These are phyloP conservation scores for Cyclura pinguis DNA, from an alignment of 2,797 vertebrate genomes.

Conservation along the genomic window DNA sequence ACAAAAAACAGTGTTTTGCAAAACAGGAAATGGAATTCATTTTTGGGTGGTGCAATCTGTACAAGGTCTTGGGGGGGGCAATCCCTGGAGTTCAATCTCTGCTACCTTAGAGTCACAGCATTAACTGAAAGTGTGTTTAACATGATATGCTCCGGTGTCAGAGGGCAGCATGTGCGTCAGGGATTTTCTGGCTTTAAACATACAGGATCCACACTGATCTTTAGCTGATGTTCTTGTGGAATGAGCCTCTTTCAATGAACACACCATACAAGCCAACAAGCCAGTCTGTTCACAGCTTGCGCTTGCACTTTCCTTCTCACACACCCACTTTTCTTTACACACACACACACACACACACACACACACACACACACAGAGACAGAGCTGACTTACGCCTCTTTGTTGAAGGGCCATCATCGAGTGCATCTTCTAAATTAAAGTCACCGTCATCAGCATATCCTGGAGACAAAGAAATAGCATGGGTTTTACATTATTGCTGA, in stretches of 20 bases:
- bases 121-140: background rate
- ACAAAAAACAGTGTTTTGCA: too few species aligned
- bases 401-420: conserved; percentile 66
- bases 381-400: conserved; percentile 79
- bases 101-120: too few species aligned
- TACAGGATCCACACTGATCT: background rate
- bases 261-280: conserved; percentile 15
- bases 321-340: background rate
- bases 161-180: background rate
- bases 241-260: background rate
- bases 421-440: conserved; percentile 78
- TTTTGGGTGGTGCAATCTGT: too few species aligned
- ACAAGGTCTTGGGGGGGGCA: too few species aligned
- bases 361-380: background rate
- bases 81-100: too few species aligned
- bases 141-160: background rate
- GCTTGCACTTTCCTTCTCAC: background rate
- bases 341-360: background rate
- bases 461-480: conserved; percentile 64
- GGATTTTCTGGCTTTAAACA: background rate
- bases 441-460: conserved; percentile 71
- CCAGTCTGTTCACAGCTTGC: background rate
- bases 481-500: conserved; percentile 18
- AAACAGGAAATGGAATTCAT: too few species aligned
- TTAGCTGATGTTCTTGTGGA: background rate